These are phyloP conservation scores for Melipona quadrifasciata DNA, from an alignment of 1,140 invertebrate species.

Conservation along the genomic window DNA sequence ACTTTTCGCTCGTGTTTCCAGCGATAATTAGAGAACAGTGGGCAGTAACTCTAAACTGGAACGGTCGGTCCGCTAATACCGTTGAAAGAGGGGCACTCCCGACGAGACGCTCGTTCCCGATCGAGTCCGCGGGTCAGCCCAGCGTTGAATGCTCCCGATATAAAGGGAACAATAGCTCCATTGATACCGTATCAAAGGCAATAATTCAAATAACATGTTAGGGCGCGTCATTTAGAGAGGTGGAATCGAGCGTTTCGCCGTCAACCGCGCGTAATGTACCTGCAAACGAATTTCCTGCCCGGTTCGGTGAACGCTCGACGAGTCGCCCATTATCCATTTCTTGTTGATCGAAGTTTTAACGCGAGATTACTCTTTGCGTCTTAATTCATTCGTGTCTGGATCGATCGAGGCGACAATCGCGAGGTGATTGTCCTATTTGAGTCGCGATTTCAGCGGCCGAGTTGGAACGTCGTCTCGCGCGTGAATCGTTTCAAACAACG, in stretches of 20 bases:
- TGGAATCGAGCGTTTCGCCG: neutral
- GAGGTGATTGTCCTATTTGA: slow-evolving; percentile 21
- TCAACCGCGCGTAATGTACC: too few relatives aligned
- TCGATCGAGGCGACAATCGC: slow-evolving; percentile 1
- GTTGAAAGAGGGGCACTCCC: too few relatives aligned
- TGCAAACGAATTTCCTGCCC: too few relatives aligned
- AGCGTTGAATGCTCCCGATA: too few relatives aligned
- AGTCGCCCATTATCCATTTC: neutral
- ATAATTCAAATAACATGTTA: neutral
- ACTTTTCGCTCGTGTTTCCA: too few relatives aligned
- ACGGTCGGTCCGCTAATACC: too few relatives aligned
- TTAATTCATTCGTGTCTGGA: neutral
- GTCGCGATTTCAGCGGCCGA: neutral
- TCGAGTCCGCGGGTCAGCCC: neutral
- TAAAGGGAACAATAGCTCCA: neutral
- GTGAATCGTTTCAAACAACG: neutral
- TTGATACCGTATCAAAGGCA: neutral
- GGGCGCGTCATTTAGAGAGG: too few relatives aligned
- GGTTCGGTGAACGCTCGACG: neutral
- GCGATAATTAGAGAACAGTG: too few relatives aligned
- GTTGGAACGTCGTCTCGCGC: neutral
- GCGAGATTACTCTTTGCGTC: neutral
- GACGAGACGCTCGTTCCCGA: neutral
- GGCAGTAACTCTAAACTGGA: too few relatives aligned
- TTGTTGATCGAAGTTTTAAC: slow-evolving; percentile 8